Percentiles rank a stretch among this genome's conserved stretches.
phyloP scores from a whole-genome alignment of 2,888 invertebrate genomes.

The Drosophila atroscutellata region DNA sequence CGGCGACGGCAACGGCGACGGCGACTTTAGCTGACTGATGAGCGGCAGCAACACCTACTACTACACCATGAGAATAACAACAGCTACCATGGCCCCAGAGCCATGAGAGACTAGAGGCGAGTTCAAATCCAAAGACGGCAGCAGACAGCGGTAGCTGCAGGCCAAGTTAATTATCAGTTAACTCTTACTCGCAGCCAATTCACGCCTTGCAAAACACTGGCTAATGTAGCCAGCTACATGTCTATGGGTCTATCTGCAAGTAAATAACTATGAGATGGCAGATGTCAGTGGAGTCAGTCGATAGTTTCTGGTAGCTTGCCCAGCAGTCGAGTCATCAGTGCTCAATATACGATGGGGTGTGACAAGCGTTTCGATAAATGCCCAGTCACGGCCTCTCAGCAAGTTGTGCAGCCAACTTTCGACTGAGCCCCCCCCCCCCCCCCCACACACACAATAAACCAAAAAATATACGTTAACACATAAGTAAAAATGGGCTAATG shows the following conservation, averaged over 20 bases:
- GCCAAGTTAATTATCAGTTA: constrained; percentile 75
- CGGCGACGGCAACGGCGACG: neutral
- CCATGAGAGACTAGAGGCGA: neutral
- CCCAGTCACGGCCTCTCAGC: constrained; percentile 35
- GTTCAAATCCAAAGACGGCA: neutral
- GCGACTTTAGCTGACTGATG: constrained; percentile 31
- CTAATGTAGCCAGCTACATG: constrained; percentile 33
- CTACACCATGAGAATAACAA: constrained; percentile 58
- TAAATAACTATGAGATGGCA: constrained; percentile 13
- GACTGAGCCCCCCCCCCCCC: neutral
- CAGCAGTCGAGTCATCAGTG: constrained; percentile 46
- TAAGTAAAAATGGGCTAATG: constrained; percentile 25
- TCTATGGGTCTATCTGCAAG: constrained; percentile 2
- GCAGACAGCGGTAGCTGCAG: constrained; percentile 18
- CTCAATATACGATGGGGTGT: constrained; percentile 48
- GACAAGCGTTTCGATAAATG: constrained; percentile 43
- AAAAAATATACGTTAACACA: neutral
- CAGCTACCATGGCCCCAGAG: constrained; percentile 22
- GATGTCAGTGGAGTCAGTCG: constrained; percentile 14
- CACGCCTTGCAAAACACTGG: constrained; percentile 57
- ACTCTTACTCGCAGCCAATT: constrained; percentile 64
- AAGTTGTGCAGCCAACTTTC: constrained; percentile 7
- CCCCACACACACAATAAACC: neutral
- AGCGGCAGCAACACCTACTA: constrained; percentile 72
- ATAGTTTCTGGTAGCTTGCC: constrained; percentile 31